A percentile compares a stretch with the other conserved stretches of the same genome.
Evolutionary conservation across 2,888 invertebrate genomes (phyloP).

Genomic region (Diloba caeruleocephala): DNA sequence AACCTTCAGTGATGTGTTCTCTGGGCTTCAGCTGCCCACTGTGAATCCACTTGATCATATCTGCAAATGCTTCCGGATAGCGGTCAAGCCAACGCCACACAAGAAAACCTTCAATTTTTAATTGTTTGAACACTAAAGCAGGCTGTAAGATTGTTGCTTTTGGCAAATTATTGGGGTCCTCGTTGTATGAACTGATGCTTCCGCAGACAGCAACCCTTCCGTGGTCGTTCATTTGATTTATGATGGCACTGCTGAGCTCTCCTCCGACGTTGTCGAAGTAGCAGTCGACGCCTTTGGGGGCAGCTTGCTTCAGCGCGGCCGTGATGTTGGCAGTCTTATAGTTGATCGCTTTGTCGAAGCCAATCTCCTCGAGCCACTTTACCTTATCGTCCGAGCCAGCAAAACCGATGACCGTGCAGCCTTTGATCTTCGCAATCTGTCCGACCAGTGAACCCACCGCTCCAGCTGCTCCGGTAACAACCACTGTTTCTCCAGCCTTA

Average conservation of each 20-base stretch:
- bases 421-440: slow-evolving; percentile 93
- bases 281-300: slow-evolving; percentile 92
- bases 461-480: slow-evolving; percentile 93
- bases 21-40: slow-evolving; percentile 91
- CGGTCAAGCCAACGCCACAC: slow-evolving; percentile 85
- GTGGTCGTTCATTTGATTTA: slow-evolving; percentile 88
- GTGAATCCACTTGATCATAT: slow-evolving; percentile 89
- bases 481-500: slow-evolving; percentile 92
- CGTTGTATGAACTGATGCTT: slow-evolving; percentile 75
- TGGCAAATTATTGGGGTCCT: slow-evolving; percentile 55
- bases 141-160: slow-evolving; percentile 86
- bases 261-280: slow-evolving; percentile 94
- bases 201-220: slow-evolving; percentile 90
- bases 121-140: slow-evolving; percentile 86
- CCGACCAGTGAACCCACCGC: slow-evolving; percentile 93
- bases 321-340: slow-evolving; percentile 89
- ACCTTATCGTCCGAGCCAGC: slow-evolving; percentile 83
- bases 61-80: slow-evolving; percentile 89
- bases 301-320: slow-evolving; percentile 81
- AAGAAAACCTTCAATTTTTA: slow-evolving; percentile 91
- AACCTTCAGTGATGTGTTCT: slow-evolving; percentile 92
- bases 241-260: slow-evolving; percentile 87
- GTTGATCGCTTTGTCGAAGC: slow-evolving; percentile 92
- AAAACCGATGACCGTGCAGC: slow-evolving; percentile 90
- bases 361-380: slow-evolving; percentile 88